Conservation (phyloP, 2,113 vertebrate genomes). For the Ciconia stormi region DNA sequence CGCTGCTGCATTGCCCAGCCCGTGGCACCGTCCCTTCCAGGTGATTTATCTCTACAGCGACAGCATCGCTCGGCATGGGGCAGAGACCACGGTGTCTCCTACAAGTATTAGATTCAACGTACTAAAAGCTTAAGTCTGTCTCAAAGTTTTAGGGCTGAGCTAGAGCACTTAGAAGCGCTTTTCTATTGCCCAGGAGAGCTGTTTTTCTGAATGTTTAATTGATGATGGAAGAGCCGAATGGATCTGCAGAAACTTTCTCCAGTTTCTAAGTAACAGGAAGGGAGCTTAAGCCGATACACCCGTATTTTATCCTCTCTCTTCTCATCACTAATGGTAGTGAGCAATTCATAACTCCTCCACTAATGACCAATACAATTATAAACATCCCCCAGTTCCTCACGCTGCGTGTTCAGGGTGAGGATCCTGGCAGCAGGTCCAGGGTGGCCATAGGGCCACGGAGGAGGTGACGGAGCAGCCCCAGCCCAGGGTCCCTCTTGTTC, state of each 20-base stretch:
- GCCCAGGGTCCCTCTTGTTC: not conserved
- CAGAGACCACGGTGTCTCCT: accelerated
- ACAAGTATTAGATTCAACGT: not conserved
- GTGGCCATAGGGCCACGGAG: too few species aligned
- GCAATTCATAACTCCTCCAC: not conserved
- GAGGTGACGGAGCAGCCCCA: not conserved
- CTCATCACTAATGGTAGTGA: not conserved
- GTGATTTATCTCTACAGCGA: not conserved
- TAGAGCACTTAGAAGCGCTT: not conserved
- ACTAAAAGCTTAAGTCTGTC: not conserved
- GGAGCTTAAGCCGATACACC: not conserved
- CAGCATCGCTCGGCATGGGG: not conserved
- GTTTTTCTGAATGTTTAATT: not conserved
- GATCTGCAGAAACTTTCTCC: not conserved
- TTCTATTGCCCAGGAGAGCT: not conserved
- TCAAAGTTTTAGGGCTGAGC: not conserved
- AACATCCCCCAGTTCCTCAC: not conserved
- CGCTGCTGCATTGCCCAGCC: not conserved
- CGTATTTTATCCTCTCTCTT: not conserved
- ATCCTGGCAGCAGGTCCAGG: not conserved
- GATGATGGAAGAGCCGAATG: not conserved
- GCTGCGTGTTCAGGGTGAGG: not conserved
- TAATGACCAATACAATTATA: not conserved
- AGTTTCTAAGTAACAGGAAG: not conserved
- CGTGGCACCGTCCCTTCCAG: not conserved